Base-by-base conservation (phyloP, 2,113 vertebrate genomes). In the Callionymus lyra region DNA sequence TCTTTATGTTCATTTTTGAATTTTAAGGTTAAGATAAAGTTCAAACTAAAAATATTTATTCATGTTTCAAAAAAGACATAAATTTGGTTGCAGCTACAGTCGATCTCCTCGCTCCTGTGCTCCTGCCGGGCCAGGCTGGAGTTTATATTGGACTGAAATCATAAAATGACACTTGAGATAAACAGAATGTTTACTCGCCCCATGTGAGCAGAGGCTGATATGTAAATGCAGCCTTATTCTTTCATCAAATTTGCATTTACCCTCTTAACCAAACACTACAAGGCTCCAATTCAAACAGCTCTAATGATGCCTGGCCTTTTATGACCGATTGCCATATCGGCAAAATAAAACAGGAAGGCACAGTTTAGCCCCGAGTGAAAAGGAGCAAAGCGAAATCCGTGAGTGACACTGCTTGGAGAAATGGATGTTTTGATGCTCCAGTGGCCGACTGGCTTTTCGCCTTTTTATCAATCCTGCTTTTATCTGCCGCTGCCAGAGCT, bases 161-260 rank as follows among this genome's bases (percentile, higher is more conserved):
- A 93, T 97, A 93, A 94, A 97, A 89, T 89, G 90, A 93, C 93
- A 94, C 94, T 97, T 88, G 92, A 99, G 95, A 99, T 99, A 99
- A 99, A 99, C 95, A 99, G 92, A 97, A 92, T 98, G 92, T 99
- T 99, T 97, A 96, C 94, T 85, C 86, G 89, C 85, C 87, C 90
- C 87, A 78, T 91, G 94, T 98, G 95, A 97, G 89, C 91, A 68
- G 72, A 83, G 88, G 88, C 95, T 94, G 95, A 99, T 99, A 99
- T 99, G 95, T 97, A 99, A 98, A 98, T 99, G 89, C 85, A 88
- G 91, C 87, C 91, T 89, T 88, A 91, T 91, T 92, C 90, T 92
- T 94, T 93, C 90, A 93, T 93, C 90, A 90, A 95, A 98, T 99
- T 98, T 96, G 94, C 94, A 97, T 98, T 97, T 87, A 85, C 88